Conservation (phyloP, 2,888 invertebrate species). For the Rhaphigaster nebulosa region DNA sequence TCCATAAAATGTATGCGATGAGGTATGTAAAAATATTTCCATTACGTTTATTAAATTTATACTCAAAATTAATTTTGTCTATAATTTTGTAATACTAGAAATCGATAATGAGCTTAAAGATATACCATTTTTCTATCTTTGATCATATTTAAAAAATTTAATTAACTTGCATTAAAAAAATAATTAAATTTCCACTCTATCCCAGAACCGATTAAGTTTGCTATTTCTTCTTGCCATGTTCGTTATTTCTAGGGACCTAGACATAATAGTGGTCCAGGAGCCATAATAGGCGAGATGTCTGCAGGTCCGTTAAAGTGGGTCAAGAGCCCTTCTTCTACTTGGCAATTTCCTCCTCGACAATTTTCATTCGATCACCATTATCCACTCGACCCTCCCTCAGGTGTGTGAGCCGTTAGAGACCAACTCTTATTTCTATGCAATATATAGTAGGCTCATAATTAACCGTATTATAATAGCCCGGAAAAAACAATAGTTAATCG, state of each 20-base stretch:
- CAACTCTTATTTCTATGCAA: neutral
- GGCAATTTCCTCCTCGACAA: constrained; percentile 36
- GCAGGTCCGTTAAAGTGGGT: neutral
- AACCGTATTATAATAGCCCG: neutral
- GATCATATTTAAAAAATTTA: neutral
- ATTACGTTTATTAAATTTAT: too few species aligned
- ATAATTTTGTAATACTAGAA: too few species aligned
- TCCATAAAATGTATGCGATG: too few species aligned
- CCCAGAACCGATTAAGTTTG: neutral
- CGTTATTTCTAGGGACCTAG: neutral
- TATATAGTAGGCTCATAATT: neutral
- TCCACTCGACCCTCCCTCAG: neutral
- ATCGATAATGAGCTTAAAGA: too few species aligned
- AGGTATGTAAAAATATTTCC: too few species aligned
- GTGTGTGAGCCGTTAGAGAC: neutral
- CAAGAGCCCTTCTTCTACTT: constrained; percentile 7
- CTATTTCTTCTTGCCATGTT: neutral
- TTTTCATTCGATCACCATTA: constrained; percentile 22
- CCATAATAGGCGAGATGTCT: constrained; percentile 4
- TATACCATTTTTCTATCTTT: too few species aligned
- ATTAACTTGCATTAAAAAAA: neutral
- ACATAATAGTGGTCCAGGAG: neutral
- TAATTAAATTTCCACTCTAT: neutral
- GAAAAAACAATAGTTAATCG: too few species aligned
- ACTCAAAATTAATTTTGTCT: too few species aligned